Evolutionary conservation across 2,797 vertebrate genomes (phyloP), one percentile per base, ranked within the genome.

Genomic region (Bradypus variegatus): DNA sequence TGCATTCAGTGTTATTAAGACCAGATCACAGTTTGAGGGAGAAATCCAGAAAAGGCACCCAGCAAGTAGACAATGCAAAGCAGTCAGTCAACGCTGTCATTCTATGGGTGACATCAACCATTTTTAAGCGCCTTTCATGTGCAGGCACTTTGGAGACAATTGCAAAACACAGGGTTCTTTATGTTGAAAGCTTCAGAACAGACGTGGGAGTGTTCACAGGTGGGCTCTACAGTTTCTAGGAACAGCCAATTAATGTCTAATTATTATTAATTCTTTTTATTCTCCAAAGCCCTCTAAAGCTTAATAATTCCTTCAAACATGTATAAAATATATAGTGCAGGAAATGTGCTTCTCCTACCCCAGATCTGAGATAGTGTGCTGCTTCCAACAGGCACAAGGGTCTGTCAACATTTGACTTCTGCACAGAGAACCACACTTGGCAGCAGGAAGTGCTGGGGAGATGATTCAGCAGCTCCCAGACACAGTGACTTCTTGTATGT

Each of bases 241-340:
- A 90, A 82, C 10, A 78, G 67, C 7, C 14, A 79, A 41, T 79
- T 78, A 84, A 80, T 55, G n/a, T 58, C 16, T 75, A 75, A 91
- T 88, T 86, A 64, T 78, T 45, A 60, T 70, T 53, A 48, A 91
- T 90, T 81, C 8, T 15, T 69, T 53, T 92, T 89, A 86, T 73
- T 93, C 75, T 78, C 15, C 53, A 79, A 80, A 87, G 48, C 21
- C 48, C 33, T 77, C 77, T 79, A 72, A 75, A 86, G 50, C 33
- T 86, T 86, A 88, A 48, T 29, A 84, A 92, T 89, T 64, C 29
- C 82, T 70, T 91, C n/a, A 85, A 91, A 87, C 19, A 21, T 92
- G 62, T 89, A 89, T 65, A 86, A 92, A 93, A 75, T 64, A 70
- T 0, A 9, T 25, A 33, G 18, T 72, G 11, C n/a, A 58, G 48